Evolutionary conservation across 2,797 vertebrate genomes (phyloP).

Genomic region (Ptychobarbus kaznakovi): DNA sequence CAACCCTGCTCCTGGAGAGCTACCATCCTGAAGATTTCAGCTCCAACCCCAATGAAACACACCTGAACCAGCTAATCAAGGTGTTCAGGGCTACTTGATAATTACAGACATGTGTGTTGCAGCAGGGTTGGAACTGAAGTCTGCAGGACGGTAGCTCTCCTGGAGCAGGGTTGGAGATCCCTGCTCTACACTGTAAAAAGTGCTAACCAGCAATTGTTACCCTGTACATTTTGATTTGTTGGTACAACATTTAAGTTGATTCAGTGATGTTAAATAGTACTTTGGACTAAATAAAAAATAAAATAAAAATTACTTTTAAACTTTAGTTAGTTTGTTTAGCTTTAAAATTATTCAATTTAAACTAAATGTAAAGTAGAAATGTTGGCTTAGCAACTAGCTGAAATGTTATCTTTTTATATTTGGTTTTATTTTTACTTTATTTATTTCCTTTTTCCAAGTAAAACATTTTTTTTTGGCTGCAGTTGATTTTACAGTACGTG

Average conservation of each 20-base stretch:
- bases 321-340: neutral
- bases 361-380: neutral
- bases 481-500: neutral
- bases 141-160: too few species aligned
- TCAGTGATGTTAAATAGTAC: neutral
- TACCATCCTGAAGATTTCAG: too few species aligned
- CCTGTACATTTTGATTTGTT: neutral
- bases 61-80: too few species aligned
- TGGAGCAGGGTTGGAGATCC: too few species aligned
- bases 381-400: neutral
- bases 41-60: too few species aligned
- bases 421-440: too few species aligned
- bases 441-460: neutral
- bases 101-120: too few species aligned
- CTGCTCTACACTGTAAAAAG: neutral
- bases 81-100: too few species aligned
- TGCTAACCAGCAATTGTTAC: neutral
- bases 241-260: neutral
- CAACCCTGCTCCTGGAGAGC: too few species aligned
- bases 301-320: too few species aligned
- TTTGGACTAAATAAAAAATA: neutral
- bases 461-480: neutral
- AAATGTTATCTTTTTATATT: neutral
- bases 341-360: neutral
- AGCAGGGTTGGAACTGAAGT: too few species aligned